These are phyloP conservation scores for Syritta pipiens DNA, from an alignment of 2,888 invertebrate genomes.

Conservation along the genomic window DNA sequence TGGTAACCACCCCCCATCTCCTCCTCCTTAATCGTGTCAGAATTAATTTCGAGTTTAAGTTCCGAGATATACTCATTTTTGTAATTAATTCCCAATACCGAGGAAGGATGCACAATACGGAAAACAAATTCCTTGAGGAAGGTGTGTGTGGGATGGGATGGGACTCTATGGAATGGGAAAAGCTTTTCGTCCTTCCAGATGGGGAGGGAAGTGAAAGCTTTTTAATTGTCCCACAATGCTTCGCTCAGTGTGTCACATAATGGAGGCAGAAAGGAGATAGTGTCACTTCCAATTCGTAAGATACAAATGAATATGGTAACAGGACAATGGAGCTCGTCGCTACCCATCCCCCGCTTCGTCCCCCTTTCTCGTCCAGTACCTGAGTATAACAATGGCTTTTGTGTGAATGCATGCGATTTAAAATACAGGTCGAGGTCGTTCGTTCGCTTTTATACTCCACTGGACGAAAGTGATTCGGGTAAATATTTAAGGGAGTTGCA, in stretches of 20 bases:
- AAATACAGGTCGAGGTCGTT: conserved; percentile 73
- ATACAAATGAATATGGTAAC: conserved; percentile 47
- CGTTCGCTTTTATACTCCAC: conserved; percentile 63
- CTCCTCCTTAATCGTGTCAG: conserved; percentile 21
- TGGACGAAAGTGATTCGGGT: conserved; percentile 53
- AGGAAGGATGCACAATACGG: conserved; percentile 34
- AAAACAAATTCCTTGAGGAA: conserved; percentile 23
- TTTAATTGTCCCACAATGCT: conserved; percentile 52
- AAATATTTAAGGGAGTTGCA: conserved; percentile 26
- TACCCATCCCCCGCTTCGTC: not conserved
- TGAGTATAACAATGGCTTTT: conserved; percentile 46
- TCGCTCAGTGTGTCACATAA: conserved; percentile 29
- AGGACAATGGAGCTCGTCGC: conserved; percentile 60
- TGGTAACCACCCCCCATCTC: not conserved
- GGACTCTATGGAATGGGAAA: conserved; percentile 15
- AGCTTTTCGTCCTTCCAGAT: conserved; percentile 42
- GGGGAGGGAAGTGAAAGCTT: conserved; percentile 29
- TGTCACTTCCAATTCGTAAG: conserved; percentile 57
- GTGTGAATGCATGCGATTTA: conserved; percentile 48
- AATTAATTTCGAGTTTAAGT: conserved; percentile 4
- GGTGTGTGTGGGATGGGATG: no score
- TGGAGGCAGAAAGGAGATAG: conserved; percentile 27
- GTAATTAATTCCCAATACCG: conserved; percentile 35
- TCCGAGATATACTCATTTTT: not conserved
- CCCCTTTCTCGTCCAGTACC: conserved; percentile 28